These are phyloP conservation scores for Martes martes DNA, from an alignment of 2,113 vertebrate species.

Conservation along the genomic window DNA sequence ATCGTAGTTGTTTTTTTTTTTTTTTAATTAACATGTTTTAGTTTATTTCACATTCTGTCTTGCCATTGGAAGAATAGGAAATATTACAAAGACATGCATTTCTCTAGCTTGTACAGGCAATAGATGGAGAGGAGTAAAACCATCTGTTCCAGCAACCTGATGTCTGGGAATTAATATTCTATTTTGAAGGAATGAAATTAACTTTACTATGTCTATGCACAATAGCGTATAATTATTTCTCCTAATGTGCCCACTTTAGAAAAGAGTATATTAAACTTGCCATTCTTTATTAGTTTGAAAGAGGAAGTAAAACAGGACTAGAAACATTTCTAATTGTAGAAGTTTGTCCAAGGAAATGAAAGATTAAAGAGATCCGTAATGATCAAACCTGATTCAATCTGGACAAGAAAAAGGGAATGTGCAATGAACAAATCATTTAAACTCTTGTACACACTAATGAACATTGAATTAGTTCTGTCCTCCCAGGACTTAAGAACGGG, in stretches of 20 bases:
- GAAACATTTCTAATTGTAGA: constrained; percentile 33
- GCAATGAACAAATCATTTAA: constrained; percentile 53
- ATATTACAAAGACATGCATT: background rate
- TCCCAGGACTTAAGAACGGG: constrained; percentile 40
- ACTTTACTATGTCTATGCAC: background rate
- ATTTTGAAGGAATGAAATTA: constrained; percentile 28
- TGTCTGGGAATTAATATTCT: constrained; percentile 18
- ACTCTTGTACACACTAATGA: constrained; percentile 36
- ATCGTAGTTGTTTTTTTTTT: background rate
- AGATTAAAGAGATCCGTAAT: constrained; percentile 55
- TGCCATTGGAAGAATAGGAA: background rate
- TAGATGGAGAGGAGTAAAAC: background rate
- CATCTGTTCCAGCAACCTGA: constrained; percentile 33
- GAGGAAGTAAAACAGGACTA: background rate
- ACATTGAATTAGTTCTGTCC: constrained; percentile 52
- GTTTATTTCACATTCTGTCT: background rate
- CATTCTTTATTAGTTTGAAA: constrained; percentile 38
- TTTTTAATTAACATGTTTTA: background rate
- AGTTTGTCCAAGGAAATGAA: constrained; percentile 49
- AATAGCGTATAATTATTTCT: constrained; percentile 20
- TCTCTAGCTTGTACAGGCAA: background rate
- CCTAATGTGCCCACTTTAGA: constrained; percentile 11
- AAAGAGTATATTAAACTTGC: constrained; percentile 26
- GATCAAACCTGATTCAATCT: constrained; percentile 51
- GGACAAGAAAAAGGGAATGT: constrained; percentile 35